Evolutionary conservation across 2,113 vertebrate species (phyloP), one percentile per base, ranked within the genome.

Genomic region (Myotis brandtii): DNA sequence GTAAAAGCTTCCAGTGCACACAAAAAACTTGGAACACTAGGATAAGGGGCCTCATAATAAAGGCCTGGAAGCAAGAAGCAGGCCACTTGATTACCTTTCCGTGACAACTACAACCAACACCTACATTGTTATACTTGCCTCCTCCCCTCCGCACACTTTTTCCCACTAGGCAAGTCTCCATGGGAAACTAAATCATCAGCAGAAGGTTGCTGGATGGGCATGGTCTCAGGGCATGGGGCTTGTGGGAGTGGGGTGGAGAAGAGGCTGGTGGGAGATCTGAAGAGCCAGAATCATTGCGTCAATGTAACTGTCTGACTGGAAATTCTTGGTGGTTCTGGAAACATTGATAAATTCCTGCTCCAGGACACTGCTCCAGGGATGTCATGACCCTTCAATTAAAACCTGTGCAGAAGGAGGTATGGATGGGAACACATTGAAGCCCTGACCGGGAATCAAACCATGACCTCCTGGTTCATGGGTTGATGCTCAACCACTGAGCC

Each of bases 301-400:
- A 79, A 6, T 92, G 32, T 87, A 72, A 72, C 37, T 81, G 59
- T 27, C 81, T 14, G n/a, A 56, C n/a, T n/a, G 21, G 66, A 92
- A 90, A 90, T 69, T 90, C 59, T 48, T 85, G 77, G 59, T 69
- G 46, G 10, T 81, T n/a, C 67, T 88, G 34, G 59, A 88, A 96
- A 81, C 46, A 34, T 40, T 77, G 32, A 91, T 48, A 64, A 72
- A 85, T 88, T 84, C 21, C 73, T 89, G 52, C 70, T 54, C 8
- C 6, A 67, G 20, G 9, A 86, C 20, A 64, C 6, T 9, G 50
- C 37, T 96, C 69, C 34, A 43, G 43, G n/a, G 82, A 88, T 50
- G 32, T 73, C 64, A 86, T 75, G 67, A 72, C 83, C 37, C 54
- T 79, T 72, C 79, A 66, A n/a, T 46, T 59, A 89, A 92, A 87